A percentile compares a stretch with the other conserved stretches of the same genome.
Conservation (phyloP, 2,797 vertebrate species). For the Mionectes olivaceus region DNA sequence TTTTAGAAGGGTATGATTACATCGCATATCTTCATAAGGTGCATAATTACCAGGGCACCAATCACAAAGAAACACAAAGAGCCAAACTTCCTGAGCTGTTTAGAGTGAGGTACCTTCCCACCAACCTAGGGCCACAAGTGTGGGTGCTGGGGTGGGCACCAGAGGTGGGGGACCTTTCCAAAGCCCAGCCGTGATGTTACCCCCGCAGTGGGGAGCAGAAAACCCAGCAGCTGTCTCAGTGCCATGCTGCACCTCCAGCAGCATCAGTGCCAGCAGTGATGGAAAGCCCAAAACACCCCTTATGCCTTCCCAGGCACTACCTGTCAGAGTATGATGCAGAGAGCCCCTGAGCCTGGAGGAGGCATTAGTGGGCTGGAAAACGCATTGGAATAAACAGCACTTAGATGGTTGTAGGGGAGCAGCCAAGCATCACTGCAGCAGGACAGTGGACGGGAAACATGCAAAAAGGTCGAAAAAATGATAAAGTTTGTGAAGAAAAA, state of each 20-base stretch:
- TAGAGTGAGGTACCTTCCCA: rapidly evolving
- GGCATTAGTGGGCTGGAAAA: not conserved
- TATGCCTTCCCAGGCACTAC: rapidly evolving
- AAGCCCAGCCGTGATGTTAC: not conserved
- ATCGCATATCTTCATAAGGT: conserved; percentile 75
- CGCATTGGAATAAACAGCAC: not conserved
- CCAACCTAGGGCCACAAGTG: rapidly evolving
- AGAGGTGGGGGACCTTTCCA: not conserved
- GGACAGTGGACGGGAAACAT: not conserved
- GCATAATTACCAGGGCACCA: conserved; percentile 73
- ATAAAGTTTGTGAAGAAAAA: not conserved
- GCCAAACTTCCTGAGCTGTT: not conserved
- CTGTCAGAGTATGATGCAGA: not conserved
- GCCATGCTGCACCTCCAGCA: not conserved
- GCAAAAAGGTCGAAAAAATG: not conserved
- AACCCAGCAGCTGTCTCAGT: not conserved
- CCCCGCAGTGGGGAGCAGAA: rapidly evolving
- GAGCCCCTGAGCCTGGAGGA: not conserved
- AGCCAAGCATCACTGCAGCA: not conserved
- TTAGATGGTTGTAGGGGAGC: not conserved
- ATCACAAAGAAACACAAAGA: conserved; percentile 65
- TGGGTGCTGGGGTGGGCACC: not conserved
- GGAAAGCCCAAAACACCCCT: not conserved
- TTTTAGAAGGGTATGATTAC: conserved; percentile 80
- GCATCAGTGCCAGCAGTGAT: rapidly evolving